Base-by-base conservation (phyloP, 2,797 vertebrate genomes). In the Philypnodon macrostomus region DNA sequence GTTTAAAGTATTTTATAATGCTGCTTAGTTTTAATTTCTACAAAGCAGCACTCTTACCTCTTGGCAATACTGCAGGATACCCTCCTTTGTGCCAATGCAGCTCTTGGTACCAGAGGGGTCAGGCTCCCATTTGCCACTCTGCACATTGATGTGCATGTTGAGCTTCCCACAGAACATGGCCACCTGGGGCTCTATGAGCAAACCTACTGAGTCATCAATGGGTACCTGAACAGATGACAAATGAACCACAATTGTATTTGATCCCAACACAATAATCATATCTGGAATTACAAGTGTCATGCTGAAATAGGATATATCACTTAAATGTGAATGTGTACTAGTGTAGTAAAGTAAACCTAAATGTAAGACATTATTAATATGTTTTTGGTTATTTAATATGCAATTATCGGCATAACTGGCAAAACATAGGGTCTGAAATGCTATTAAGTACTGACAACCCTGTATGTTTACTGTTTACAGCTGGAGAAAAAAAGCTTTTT, bases 141-240 rank as follows among this genome's bases (percentile, higher is more conserved):
- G 94, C 67, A 98, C 92, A 14, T 96, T 94, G 80, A 98, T 91
- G 18, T 97, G 95, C 96, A 99, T 98, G 79, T 98, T 99, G 58
- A 97, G 88, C 82, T 95, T 97, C 33, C 94, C 94, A 5, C 97
- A 99, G 80, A 95, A 95, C 95, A 99, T 98, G 53, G 97, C 96
- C 60, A 99, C 93, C 39, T 98, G 95, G 53, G 97, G 96, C 77
- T 98, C 96, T 0, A 93, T 95, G 44, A 95, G 73, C 68, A 88
- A 75, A 54, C 81, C 81, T 70, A 86, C 70, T 0, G 85, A 80
- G 72, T 90, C 88, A 68, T 90, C 87, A 17, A 70, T 73, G 17
- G 88, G 86, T 35, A 91, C 85, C 89, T 90, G 63, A 37, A 62
- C 48, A 52, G 10, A 64, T 12, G 47, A 58, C 16, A 40, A 58